Conservation (phyloP, 2,113 vertebrate genomes). For the Phoenicopterus ruber region DNA sequence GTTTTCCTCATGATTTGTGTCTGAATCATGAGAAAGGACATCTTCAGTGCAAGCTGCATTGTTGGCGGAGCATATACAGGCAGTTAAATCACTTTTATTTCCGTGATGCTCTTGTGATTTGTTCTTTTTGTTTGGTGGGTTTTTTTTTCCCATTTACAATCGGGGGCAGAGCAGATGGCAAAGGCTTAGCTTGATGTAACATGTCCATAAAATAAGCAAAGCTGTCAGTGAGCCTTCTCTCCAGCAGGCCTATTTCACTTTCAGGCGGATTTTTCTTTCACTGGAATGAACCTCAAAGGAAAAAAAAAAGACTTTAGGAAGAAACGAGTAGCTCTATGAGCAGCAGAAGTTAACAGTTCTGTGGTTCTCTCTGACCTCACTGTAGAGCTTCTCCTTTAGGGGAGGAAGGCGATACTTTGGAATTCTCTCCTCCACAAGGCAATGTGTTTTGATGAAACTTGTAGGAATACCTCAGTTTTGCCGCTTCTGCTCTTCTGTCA, state of each 20-base stretch:
- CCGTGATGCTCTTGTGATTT: conserved; percentile 26
- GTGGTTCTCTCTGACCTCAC: neutral
- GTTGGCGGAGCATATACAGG: neutral
- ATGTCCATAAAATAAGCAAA: conserved; percentile 42
- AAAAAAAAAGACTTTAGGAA: neutral
- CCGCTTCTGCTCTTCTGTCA: neutral
- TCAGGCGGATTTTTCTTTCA: conserved; percentile 4
- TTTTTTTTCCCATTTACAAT: conserved; percentile 11
- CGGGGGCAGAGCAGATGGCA: conserved; percentile 57
- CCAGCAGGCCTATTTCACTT: conserved; percentile 4
- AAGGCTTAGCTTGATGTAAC: conserved; percentile 45
- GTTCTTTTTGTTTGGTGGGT: neutral
- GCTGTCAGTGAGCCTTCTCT: conserved; percentile 15
- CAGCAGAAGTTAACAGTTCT: neutral
- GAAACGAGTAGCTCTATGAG: neutral
- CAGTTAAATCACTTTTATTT: conserved; percentile 64
- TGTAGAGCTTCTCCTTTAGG: neutral
- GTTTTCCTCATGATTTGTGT: conserved; percentile 40
- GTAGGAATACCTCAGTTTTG: neutral
- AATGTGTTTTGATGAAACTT: neutral
- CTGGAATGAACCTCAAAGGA: neutral
- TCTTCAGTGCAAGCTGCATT: conserved; percentile 37
- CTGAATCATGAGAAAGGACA: conserved; percentile 48
- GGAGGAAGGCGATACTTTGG: neutral
- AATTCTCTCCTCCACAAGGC: neutral